phyloP scores from a whole-genome alignment of 2,888 invertebrate genomes.

The Alsophila aescularia region DNA sequence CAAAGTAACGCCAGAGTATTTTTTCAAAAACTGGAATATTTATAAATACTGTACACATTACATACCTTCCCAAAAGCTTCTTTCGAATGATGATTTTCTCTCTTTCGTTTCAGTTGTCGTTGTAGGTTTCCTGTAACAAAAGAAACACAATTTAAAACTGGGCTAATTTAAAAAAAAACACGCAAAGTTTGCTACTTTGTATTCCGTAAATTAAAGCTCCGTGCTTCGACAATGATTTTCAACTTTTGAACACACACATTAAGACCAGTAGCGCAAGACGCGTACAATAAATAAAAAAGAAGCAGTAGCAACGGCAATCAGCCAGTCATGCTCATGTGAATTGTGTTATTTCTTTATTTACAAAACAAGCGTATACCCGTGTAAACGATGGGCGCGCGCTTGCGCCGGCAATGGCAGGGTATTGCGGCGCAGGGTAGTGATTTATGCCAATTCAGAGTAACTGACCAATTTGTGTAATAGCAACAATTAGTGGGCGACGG shows the following conservation, averaged over 20 bases:
- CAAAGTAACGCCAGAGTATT: no score
- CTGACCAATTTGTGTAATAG: constrained; percentile 71
- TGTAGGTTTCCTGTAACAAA: constrained; percentile 71
- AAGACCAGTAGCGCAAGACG: constrained; percentile 20
- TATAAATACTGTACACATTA: constrained; percentile 1
- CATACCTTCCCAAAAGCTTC: constrained; percentile 78
- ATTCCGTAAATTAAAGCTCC: constrained; percentile 2
- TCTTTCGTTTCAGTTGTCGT: constrained; percentile 61
- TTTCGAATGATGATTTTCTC: constrained; percentile 68
- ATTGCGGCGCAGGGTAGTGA: constrained; percentile 50
- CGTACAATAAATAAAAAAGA: constrained; percentile 23
- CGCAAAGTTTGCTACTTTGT: background rate
- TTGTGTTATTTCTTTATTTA: constrained; percentile 47
- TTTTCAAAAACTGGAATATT: no score
- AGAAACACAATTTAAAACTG: background rate
- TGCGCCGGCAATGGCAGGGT: constrained; percentile 30
- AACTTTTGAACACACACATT: constrained; percentile 10
- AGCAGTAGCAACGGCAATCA: constrained; percentile 20
- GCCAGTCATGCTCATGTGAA: constrained; percentile 24
- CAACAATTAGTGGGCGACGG: constrained; percentile 60
- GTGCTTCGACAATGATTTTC: constrained; percentile 8
- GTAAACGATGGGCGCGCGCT: constrained; percentile 49
- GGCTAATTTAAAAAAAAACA: background rate
- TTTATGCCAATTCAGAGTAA: constrained; percentile 66
- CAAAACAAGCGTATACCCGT: constrained; percentile 47